Base-by-base conservation (phyloP, 2,888 invertebrate genomes). In the Argynnis bischoffii region DNA sequence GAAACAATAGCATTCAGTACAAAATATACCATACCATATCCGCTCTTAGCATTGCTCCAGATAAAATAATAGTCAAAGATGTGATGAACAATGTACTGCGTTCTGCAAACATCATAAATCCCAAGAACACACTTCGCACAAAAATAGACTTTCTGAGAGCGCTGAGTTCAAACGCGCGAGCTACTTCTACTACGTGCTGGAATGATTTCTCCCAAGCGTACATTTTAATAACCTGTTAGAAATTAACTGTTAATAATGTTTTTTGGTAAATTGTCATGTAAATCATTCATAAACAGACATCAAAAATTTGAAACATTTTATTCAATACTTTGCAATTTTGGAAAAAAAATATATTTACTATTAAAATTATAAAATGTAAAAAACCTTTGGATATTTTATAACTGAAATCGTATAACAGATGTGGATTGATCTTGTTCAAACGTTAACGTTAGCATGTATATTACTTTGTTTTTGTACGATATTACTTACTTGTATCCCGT, bases 201-300 rank as follows among this genome's bases (percentile, higher is more conserved):
- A 98, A 98, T 0, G 97, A 96, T 75, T 94, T 94, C 86, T 98
- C 98, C 96, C 98, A 98, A 2, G 97, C 96, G 83, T 98, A 98
- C 98, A 98, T 98, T 92, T 98, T 98, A 71, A 98, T 97, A 0
- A 98, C 96, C 90, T 96, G 84, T 60, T 46, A 57, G 8, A 55
- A 35, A 41, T 41, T 46, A 18, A 46, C 46, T 26, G 26, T 55
- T 11, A 14, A n/a, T 55, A 11, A 15, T 31, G 13, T 47, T n/a
- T n/a, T 5, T 14, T 26, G 5, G 18, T 16, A 21, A 59, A 5
- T 16, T 14, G 18, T 47, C 6, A 26, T 2, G 6, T 16, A 16
- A 18, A 1, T 56, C 4, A 8, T 11, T 41, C 35, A 41, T 41
- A 35, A 35, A 35, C 11, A 41, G 11, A 2, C 35, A 41, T 41